Conservation (phyloP, 2,888 invertebrate species). For the Cyaniris semiargus region DNA sequence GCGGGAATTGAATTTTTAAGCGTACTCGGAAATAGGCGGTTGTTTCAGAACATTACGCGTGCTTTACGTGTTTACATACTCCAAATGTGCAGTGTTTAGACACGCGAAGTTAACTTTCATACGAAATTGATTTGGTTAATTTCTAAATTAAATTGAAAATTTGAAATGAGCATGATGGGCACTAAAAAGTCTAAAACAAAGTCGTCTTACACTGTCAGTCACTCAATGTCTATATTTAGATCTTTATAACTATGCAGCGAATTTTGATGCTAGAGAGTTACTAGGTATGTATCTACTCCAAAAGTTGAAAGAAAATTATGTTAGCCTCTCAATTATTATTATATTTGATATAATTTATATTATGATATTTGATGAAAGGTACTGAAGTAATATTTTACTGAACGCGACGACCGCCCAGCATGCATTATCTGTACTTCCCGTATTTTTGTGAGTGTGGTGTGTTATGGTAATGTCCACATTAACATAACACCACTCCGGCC, state of each 20-base stretch:
- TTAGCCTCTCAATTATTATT: too few relatives aligned
- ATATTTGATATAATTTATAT: too few relatives aligned
- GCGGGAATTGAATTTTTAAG: constrained; percentile 14
- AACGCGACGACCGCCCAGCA: background rate
- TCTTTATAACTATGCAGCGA: too few relatives aligned
- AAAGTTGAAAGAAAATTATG: too few relatives aligned
- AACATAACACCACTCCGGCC: background rate
- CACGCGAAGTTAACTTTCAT: background rate
- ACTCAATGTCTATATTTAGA: too few relatives aligned
- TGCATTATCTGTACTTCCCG: constrained; percentile 6
- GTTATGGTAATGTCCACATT: background rate
- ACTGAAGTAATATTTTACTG: background rate
- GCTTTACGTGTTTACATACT: background rate
- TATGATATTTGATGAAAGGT: too few relatives aligned
- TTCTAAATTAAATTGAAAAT: too few relatives aligned
- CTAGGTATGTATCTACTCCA: too few relatives aligned
- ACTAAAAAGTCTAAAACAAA: too few relatives aligned
- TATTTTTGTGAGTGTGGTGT: constrained; percentile 1
- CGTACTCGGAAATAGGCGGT: background rate
- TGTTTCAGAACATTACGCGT: background rate
- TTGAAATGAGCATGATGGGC: too few relatives aligned
- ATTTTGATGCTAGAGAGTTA: too few relatives aligned
- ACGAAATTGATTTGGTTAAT: background rate
- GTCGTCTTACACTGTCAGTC: too few relatives aligned
- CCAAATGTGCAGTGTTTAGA: background rate